A percentile compares a stretch with the other conserved stretches of the same genome.
Conservation (phyloP, 2,113 vertebrate genomes). For the Otocyon megalotis region DNA sequence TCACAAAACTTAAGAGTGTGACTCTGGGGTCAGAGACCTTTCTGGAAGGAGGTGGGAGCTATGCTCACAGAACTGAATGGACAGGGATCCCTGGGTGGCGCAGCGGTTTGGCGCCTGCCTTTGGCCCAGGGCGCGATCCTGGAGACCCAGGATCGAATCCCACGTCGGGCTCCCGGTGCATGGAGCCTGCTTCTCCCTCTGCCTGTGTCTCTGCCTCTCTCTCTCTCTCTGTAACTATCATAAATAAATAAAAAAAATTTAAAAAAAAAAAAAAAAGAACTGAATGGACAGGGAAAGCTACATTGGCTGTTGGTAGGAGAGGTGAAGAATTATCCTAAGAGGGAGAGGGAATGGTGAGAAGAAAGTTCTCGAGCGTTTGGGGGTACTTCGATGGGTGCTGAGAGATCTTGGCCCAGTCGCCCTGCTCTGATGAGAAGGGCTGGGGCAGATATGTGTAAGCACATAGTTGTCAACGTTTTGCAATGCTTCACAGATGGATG, state of each 20-base stretch:
- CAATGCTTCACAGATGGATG: neutral
- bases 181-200: no score
- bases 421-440: no score
- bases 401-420: neutral
- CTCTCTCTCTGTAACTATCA: no score
- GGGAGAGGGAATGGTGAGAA: neutral
- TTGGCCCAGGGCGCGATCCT: no score
- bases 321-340: neutral
- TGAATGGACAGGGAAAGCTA: neutral
- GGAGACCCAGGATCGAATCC: no score
- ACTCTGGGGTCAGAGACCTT: neutral
- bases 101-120: no score
- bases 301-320: accelerated
- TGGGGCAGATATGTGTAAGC: neutral
- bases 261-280: no score
- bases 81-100: no score
- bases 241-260: no score
- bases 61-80: neutral
- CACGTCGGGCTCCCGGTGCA: no score
- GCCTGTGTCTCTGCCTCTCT: no score
- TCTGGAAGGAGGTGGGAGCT: neutral
- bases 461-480: neutral
- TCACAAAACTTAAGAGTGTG: neutral
- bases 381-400: neutral
- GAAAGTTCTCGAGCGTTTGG: neutral